A percentile compares a stretch with the other conserved stretches of the same genome.
Conservation (phyloP, 2,113 vertebrate genomes). For the Orientallactaga bullata region DNA sequence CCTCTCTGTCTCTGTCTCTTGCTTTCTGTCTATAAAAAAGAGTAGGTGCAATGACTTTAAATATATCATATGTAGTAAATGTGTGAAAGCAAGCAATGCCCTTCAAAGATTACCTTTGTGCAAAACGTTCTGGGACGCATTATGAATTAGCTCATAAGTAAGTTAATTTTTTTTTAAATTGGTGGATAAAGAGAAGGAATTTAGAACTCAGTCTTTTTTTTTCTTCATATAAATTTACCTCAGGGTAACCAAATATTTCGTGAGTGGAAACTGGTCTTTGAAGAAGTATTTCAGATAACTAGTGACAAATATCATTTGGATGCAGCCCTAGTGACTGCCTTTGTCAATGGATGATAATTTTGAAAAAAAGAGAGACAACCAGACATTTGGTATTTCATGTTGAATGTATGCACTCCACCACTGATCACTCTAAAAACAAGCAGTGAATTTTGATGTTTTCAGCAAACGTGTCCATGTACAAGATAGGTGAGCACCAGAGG, state of each 20-base stretch:
- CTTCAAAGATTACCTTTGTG: too few relatives aligned
- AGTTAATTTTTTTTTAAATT: not conserved
- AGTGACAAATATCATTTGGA: not conserved
- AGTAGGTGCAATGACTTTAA: not conserved
- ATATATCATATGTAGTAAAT: not conserved
- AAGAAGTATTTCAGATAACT: not conserved
- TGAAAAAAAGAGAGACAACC: not conserved
- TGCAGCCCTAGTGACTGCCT: slow-evolving; percentile 4
- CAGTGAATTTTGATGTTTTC: not conserved
- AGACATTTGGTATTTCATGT: not conserved
- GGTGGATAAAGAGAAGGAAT: not conserved
- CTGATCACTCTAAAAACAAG: not conserved
- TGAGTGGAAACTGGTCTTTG: slow-evolving; percentile 13
- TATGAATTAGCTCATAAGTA: too few relatives aligned
- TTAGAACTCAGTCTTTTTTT: not conserved
- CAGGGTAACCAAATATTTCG: slow-evolving; percentile 14
- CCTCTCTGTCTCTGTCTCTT: too few relatives aligned
- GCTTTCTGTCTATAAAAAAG: not conserved
- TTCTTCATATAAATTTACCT: not conserved
- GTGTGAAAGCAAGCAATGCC: not conserved
- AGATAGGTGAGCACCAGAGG: not conserved
- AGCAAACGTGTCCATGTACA: not conserved
- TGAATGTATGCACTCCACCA: not conserved
- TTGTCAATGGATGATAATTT: not conserved
- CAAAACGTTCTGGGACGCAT: too few relatives aligned